These are phyloP conservation scores for Unio pictorum DNA, from an alignment of 2,888 invertebrate species.

Conservation along the genomic window DNA sequence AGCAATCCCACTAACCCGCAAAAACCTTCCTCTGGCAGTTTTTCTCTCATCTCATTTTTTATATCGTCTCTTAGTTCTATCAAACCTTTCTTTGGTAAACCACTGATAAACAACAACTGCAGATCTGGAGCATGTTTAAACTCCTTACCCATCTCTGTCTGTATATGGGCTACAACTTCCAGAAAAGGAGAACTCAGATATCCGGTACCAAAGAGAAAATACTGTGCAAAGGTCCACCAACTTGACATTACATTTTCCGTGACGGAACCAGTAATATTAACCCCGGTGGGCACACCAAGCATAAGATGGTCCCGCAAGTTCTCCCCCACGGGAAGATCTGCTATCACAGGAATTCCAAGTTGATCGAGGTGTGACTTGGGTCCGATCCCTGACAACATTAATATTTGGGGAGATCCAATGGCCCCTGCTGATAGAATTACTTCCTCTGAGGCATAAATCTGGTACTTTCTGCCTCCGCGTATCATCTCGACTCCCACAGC, in stretches of 20 bases:
- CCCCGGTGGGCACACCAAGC: conserved; percentile 3
- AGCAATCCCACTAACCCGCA: conserved; percentile 11
- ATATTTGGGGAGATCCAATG: conserved; percentile 67
- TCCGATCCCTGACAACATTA: conserved; percentile 69
- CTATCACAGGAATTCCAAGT: conserved; percentile 59
- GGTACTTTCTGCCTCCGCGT: conserved; percentile 32
- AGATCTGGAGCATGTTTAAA: conserved; percentile 12
- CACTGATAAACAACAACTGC: conserved; percentile 8
- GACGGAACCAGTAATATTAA: conserved; percentile 3
- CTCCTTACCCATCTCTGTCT: conserved; percentile 3
- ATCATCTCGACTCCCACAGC: conserved; percentile 54
- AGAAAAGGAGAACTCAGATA: neutral
- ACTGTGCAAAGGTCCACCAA: no score
- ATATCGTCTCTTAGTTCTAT: conserved; percentile 3
- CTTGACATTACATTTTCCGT: conserved; percentile 1
- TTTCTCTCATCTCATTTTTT: neutral
- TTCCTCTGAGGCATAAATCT: conserved; percentile 49
- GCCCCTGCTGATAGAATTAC: conserved; percentile 68
- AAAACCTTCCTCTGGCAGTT: conserved; percentile 53
- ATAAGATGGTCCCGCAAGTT: conserved; percentile 60
- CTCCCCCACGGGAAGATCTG: conserved; percentile 64
- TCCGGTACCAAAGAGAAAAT: no score
- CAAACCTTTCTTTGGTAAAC: neutral
- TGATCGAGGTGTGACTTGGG: conserved; percentile 63
- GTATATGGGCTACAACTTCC: conserved; percentile 6